Evolutionary conservation across 2,888 invertebrate species (phyloP).

Genomic region (Fabriciana adippe): DNA sequence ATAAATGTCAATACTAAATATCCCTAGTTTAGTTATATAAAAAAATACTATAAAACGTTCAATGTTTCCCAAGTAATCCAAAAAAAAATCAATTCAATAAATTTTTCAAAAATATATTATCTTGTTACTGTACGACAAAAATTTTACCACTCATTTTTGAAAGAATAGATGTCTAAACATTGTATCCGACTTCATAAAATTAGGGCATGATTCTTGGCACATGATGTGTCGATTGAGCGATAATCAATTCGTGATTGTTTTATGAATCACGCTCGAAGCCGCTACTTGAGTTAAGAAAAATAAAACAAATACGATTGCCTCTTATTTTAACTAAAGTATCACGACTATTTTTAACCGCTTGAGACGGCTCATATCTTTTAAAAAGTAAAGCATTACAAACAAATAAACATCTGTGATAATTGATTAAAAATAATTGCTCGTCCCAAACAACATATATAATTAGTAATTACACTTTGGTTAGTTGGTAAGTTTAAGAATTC

Average conservation of each 20-base stretch:
- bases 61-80: too few relatives aligned
- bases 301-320: constrained; percentile 15
- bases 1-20: too few relatives aligned
- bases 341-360: constrained; percentile 12
- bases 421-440: too few relatives aligned
- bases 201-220: constrained; percentile 37
- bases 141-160: neutral
- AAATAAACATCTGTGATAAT: too few relatives aligned
- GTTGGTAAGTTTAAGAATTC: too few relatives aligned
- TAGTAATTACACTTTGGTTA: too few relatives aligned
- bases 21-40: too few relatives aligned
- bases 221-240: constrained; percentile 33
- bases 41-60: too few relatives aligned
- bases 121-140: neutral
- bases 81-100: neutral
- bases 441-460: too few relatives aligned
- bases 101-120: too few relatives aligned
- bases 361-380: neutral
- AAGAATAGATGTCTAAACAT: constrained; percentile 20
- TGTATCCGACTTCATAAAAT: constrained; percentile 31
- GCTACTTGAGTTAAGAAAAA: constrained; percentile 31
- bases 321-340: constrained; percentile 6
- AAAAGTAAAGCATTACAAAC: neutral
- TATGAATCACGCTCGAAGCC: constrained; percentile 32
- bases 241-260: constrained; percentile 38